Evolutionary conservation across 2,113 vertebrate species (phyloP), one percentile per base, ranked within the genome.

Genomic region (Thinocorus orbignyianus): DNA sequence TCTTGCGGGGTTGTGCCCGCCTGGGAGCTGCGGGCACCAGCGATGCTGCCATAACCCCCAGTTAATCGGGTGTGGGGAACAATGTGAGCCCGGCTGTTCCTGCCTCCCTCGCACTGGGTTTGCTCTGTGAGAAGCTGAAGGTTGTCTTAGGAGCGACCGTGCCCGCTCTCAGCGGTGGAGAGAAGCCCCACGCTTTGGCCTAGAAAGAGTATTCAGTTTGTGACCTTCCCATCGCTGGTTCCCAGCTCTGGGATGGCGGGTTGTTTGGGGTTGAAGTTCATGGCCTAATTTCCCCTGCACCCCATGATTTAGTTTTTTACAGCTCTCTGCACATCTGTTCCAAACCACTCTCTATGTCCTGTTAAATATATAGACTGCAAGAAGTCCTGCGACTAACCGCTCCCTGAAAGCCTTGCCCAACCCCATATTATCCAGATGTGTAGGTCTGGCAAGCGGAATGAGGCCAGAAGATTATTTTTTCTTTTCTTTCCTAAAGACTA

Each of bases 221-320:
- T 64, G 61, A 94, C 88, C 74, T 72, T 80, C 51, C 69, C 42
- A 13, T n/a, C 1, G 0, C 41, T 46, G 2, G 28, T 41, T 55
- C 44, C n/a, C 17, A 39, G 15, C 64, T 69, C 49, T 16, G 44
- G 49, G 30, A 14, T n/a, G 18, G 7, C 42, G 90, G 41, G 28
- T 37, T 71, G 60, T 52, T 79, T 11, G 0, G 51, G 28, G 17
- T 18, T 44, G 26, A 79, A 82, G 66, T 16, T 82, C 42, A 10
- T 39, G 88, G 55, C 72, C 82, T 93, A 10, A 92, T 92, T 88
- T 90, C 57, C 48, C 68, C 42, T 39, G 49, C 65, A 35, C 18
- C 6, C 39, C 25, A 0, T 5, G 39, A 42, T 39, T 71, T 64
- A 44, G 44, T 19, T 37, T 74, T 74, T 44, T 61, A 26, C 33